Evolutionary conservation across 2,113 vertebrate genomes (phyloP), one percentile per base, ranked within the genome.

Genomic region (Danionella cerebrum): DNA sequence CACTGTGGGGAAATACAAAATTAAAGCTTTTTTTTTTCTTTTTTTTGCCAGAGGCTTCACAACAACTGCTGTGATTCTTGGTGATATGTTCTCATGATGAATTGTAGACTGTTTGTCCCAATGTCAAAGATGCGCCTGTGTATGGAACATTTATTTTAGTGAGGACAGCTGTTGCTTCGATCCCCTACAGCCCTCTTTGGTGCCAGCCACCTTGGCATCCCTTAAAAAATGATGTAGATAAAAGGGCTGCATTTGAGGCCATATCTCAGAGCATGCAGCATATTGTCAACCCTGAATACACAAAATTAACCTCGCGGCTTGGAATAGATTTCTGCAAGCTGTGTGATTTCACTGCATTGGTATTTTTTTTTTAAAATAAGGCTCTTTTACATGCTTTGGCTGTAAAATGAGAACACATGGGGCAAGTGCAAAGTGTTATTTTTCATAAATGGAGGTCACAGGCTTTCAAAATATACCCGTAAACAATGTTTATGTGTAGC

Each of bases 101-200:
- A 78, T 77, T 65, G 72, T 74, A 65, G 75, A 83, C 69, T 62
- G 65, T 22, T 79, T 70, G 83, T 68, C 31, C 63, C 53, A 76
- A 72, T 76, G 71, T 83, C 75, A 80, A 66, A 78, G 65, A 73
- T 2, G 25, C 50, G 65, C 74, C 38, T 42, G 73, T 75, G 51
- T 76, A 76, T 73, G 64, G 71, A 18, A 73, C 68, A 71, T 73
- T 83, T 84, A 63, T 80, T 86, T 82, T 73, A 70, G 67, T 76
- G 74, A 62, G 19, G 29, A 66, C 78, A 87, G 65, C 76, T 90
- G 78, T 82, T 84, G 81, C 79, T 78, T 72, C 31, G 69, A 38
- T 71, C 36, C 64, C 68, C 71, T 66, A 69, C 71, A 48, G 55
- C 53, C 50, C 19, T 44, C 44, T 74, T 72, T 69, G 70, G 67